These are phyloP conservation scores for Dyspetes luteomarginatus DNA, from an alignment of 2,888 invertebrate genomes.

Conservation along the genomic window DNA sequence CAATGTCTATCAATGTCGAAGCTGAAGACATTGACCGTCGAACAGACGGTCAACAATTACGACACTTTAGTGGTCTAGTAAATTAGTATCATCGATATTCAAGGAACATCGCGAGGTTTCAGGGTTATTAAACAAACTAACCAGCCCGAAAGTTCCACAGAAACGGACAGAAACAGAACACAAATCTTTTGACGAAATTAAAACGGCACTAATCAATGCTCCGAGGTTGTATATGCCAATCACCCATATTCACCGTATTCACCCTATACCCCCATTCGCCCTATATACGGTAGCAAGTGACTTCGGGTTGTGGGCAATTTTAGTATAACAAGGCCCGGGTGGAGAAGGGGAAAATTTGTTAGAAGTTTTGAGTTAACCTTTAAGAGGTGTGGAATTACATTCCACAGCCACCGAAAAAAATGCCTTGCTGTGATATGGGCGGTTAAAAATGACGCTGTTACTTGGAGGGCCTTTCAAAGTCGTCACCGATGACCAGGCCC, in stretches of 20 bases:
- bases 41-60: conserved; percentile 3
- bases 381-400: background rate
- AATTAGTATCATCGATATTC: conserved; percentile 14
- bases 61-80: background rate
- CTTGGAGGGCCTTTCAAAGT: conserved; percentile 34
- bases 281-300: background rate
- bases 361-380: background rate
- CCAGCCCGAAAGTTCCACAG: conserved; percentile 52
- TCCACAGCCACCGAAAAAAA: conserved; percentile 6
- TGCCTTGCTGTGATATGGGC: conserved; percentile 50
- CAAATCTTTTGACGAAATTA: conserved; percentile 49
- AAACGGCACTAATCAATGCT: conserved; percentile 8
- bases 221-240: conserved; percentile 19
- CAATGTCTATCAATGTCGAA: conserved; percentile 33
- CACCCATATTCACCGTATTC: no score
- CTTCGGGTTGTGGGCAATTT: background rate
- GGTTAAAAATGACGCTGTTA: conserved; percentile 41
- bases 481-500: conserved; percentile 43
- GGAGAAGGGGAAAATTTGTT: background rate
- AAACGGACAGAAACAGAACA: conserved; percentile 52
- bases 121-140: conserved; percentile 45
- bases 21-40: conserved; percentile 4
- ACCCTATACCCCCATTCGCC: background rate
- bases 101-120: no score
- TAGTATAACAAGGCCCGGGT: background rate